A percentile compares a stretch with the other conserved stretches of the same genome.
Evolutionary conservation across 2,797 vertebrate genomes (phyloP).

Genomic region (Thripadectes ignobilis): DNA sequence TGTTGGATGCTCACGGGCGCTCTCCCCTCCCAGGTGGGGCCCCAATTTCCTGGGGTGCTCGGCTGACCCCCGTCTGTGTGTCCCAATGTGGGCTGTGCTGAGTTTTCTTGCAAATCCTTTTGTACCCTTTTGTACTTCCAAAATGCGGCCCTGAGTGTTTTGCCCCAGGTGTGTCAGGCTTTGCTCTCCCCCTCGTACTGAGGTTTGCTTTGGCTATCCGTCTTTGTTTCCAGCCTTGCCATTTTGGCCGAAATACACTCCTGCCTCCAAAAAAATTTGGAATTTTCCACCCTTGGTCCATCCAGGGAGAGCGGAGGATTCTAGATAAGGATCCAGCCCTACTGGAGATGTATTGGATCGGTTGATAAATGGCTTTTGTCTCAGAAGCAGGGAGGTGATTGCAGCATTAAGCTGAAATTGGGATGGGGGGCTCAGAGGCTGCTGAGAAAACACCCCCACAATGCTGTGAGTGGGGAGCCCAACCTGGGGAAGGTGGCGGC

Average conservation of each 20-base stretch:
- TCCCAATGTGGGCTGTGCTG: not conserved
- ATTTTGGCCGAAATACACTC: not conserved
- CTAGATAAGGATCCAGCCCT: constrained; percentile 71
- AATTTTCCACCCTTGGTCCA: not conserved
- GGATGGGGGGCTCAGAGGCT: constrained; percentile 47
- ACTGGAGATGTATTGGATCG: constrained; percentile 69
- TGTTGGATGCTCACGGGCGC: rapidly evolving
- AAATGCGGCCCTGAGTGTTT: not conserved
- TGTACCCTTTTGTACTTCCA: not conserved
- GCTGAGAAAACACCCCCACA: constrained; percentile 50
- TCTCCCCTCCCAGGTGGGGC: not conserved
- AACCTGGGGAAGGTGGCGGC: not conserved
- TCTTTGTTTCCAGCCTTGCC: not conserved
- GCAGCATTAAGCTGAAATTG: constrained; percentile 42
- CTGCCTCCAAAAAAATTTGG: not conserved
- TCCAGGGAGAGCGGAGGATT: not conserved
- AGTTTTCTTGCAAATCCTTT: not conserved
- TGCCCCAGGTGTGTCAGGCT: not conserved
- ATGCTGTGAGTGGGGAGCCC: not conserved
- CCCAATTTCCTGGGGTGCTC: not conserved
- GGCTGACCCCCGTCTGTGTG: rapidly evolving
- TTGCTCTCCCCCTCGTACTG: not conserved
- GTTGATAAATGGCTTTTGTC: constrained; percentile 79
- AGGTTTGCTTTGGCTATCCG: not conserved
- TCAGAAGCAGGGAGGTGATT: constrained; percentile 22